Evolutionary conservation across 2,888 invertebrate genomes (phyloP).

Genomic region (Apoda limacodes): DNA sequence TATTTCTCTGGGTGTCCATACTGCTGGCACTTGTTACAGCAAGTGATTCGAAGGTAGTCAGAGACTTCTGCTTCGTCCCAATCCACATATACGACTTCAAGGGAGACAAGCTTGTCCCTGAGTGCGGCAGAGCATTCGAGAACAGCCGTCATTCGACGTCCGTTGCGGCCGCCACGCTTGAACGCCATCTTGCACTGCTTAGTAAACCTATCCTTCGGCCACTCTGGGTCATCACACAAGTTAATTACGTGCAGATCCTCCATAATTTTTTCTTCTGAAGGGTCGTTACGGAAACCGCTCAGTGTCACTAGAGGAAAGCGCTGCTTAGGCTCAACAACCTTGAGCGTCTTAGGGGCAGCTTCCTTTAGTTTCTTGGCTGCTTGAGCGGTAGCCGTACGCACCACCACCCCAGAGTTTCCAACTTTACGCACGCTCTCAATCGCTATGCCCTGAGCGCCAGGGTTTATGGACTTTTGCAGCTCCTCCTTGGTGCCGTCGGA

Average conservation of each 20-base stretch:
- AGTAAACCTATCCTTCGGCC: background rate
- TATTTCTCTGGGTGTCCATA: conserved; percentile 27
- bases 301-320: too few species aligned
- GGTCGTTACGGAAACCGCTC: too few species aligned
- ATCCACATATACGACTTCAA: conserved; percentile 10
- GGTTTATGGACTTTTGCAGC: background rate
- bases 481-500: conserved; percentile 1
- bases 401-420: too few species aligned
- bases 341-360: too few species aligned
- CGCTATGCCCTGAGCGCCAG: background rate
- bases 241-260: conserved; percentile 8
- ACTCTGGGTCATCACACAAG: conserved; percentile 6
- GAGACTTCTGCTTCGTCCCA: conserved; percentile 14
- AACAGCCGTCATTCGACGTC: conserved; percentile 1
- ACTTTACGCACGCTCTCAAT: background rate
- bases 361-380: too few species aligned
- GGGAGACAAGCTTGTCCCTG: background rate
- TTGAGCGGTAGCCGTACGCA: too few species aligned
- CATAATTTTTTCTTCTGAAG: background rate
- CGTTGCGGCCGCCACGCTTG: background rate
- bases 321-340: too few species aligned
- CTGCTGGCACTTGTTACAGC: conserved; percentile 21
- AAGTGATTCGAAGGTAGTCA: conserved; percentile 14
- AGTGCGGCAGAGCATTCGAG: conserved; percentile 10
- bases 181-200: background rate